Percentiles rank a stretch among this genome's conserved stretches.
phyloP scores from a whole-genome alignment of 2,113 vertebrate species.

The Zosterops lateralis region DNA sequence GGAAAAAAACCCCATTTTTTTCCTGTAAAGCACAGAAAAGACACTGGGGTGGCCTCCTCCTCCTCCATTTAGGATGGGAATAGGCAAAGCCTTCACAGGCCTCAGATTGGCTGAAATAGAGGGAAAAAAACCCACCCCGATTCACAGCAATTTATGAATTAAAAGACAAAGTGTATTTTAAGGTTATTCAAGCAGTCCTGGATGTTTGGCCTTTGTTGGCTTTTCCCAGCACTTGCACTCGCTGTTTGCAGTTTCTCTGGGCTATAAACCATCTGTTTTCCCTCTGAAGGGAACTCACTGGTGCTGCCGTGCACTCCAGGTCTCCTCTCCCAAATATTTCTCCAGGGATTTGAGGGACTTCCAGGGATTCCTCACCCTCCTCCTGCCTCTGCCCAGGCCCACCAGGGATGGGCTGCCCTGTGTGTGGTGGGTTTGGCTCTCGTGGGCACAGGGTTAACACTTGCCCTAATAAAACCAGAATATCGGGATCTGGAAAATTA shows the following conservation, averaged over 20 bases:
- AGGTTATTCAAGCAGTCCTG: not conserved
- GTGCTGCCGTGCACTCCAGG: not conserved
- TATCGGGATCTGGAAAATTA: not conserved
- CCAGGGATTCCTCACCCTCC: not conserved
- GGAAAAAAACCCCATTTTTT: not conserved
- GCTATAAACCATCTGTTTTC: not conserved
- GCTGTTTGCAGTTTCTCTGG: not conserved
- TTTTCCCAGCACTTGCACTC: not conserved
- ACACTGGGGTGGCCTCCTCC: fast-evolving
- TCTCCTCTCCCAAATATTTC: not conserved
- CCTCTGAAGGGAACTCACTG: fast-evolving
- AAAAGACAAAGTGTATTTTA: not conserved
- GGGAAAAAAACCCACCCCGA: fast-evolving
- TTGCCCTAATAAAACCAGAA: not conserved
- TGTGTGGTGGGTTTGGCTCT: fast-evolving
- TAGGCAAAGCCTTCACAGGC: fast-evolving
- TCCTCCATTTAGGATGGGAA: not conserved
- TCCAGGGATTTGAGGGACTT: fast-evolving
- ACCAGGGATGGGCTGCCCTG: fast-evolving
- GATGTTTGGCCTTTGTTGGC: not conserved
- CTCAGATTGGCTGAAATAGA: not conserved
- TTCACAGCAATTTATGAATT: not conserved
- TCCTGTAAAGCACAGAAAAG: not conserved
- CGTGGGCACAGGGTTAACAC: not conserved
- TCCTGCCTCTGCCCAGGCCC: not conserved